Conservation (phyloP, 2,797 vertebrate genomes). For the Brotogeris chrysoptera region DNA sequence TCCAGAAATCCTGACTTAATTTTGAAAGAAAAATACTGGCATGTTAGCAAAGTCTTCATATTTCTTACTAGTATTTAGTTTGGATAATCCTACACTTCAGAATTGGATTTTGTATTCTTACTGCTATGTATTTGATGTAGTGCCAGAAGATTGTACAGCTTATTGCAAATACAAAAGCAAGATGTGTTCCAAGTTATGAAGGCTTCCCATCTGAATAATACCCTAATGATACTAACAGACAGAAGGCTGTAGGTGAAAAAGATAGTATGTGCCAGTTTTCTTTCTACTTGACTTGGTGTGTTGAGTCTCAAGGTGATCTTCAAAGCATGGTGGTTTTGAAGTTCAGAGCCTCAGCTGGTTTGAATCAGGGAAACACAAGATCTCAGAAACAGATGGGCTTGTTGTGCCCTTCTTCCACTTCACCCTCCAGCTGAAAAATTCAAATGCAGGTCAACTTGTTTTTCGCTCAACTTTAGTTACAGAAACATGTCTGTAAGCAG, state of each 20-base stretch:
- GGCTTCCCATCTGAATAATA: slow-evolving; percentile 1
- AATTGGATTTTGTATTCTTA: slow-evolving; percentile 31
- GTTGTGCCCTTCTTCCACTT: not conserved
- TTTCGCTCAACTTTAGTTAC: not conserved
- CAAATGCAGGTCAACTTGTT: not conserved
- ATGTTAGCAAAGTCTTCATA: slow-evolving; percentile 20
- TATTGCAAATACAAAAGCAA: not conserved
- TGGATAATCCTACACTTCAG: slow-evolving; percentile 49
- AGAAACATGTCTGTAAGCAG: not conserved
- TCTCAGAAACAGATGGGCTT: not conserved
- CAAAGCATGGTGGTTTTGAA: not conserved
- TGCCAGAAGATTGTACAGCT: not conserved
- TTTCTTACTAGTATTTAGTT: slow-evolving; percentile 46
- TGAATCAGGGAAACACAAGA: not conserved
- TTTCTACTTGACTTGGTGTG: not conserved
- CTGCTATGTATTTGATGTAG: slow-evolving; percentile 27
- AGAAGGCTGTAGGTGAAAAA: slow-evolving; percentile 1
- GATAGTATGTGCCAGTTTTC: not conserved
- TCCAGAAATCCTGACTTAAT: slow-evolving; percentile 36
- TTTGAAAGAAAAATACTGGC: slow-evolving; percentile 8
- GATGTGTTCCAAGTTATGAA: not conserved
- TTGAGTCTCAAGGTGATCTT: slow-evolving; percentile 39
- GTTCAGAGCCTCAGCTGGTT: slow-evolving; percentile 32
- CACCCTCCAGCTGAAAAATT: not conserved
- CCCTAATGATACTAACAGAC: not conserved